Evolutionary conservation across 2,888 invertebrate genomes (phyloP).

Genomic region (Boloria euphrosyne): DNA sequence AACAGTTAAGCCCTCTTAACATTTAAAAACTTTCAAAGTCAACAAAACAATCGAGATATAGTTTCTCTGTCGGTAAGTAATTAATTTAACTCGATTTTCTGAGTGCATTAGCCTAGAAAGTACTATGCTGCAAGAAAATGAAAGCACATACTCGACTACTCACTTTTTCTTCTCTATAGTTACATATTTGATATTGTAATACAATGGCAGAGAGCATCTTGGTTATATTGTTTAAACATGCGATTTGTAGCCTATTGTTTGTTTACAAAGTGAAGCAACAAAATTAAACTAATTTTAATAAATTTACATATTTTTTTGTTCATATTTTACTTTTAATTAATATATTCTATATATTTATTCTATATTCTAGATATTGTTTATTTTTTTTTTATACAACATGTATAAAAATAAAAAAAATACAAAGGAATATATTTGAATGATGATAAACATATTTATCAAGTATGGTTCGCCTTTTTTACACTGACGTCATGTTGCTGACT

Average conservation of each 20-base stretch:
- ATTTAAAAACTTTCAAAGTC: constrained; percentile 9
- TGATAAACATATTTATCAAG: too few species aligned
- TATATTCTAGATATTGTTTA: neutral
- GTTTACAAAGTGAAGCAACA: neutral
- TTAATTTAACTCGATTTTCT: constrained; percentile 24
- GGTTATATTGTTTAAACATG: neutral
- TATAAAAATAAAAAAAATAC: too few species aligned
- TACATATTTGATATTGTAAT: constrained; percentile 40
- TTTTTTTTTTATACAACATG: too few species aligned
- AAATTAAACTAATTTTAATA: neutral
- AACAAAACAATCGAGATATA: constrained; percentile 15
- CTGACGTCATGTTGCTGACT: too few species aligned
- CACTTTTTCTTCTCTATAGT: constrained; percentile 43
- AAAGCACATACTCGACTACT: constrained; percentile 44
- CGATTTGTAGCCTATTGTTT: constrained; percentile 1
- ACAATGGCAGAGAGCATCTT: constrained; percentile 25
- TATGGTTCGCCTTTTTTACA: too few species aligned
- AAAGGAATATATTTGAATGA: too few species aligned
- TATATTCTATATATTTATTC: too few species aligned
- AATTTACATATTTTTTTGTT: too few species aligned
- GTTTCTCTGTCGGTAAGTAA: constrained; percentile 18
- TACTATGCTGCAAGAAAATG: constrained; percentile 45
- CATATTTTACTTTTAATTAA: too few species aligned
- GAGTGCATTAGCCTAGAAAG: constrained; percentile 45
- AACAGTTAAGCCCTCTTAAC: constrained; percentile 1